These are phyloP conservation scores for Jordanella pulchra DNA, from an alignment of 2,797 vertebrate genomes.

Conservation along the genomic window DNA sequence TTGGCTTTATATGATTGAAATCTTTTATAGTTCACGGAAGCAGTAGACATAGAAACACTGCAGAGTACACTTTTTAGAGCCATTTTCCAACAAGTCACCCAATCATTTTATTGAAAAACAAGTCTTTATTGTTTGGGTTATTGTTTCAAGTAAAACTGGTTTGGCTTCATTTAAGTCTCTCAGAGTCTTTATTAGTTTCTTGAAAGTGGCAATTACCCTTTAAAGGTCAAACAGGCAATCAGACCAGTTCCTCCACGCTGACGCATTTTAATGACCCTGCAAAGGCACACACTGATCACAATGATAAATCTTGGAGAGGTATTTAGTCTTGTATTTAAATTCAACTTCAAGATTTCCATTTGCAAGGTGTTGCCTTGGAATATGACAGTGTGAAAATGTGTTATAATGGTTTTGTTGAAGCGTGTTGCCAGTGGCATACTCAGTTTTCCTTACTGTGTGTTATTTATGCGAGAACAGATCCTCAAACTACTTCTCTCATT, in stretches of 20 bases:
- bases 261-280: constrained; percentile 71
- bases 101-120: constrained; percentile 72
- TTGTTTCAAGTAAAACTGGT: constrained; percentile 69
- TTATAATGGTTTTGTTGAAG: not conserved
- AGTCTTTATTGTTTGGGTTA: constrained; percentile 76
- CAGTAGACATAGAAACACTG: constrained; percentile 40
- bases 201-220: constrained; percentile 81
- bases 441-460: not conserved
- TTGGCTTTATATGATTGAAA: constrained; percentile 65
- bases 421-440: not conserved
- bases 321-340: constrained; percentile 46
- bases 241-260: constrained; percentile 63
- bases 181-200: constrained; percentile 72
- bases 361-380: not conserved
- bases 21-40: constrained; percentile 56
- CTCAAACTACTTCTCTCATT: too few relatives aligned
- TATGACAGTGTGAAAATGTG: not conserved
- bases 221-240: constrained; percentile 82
- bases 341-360: constrained; percentile 18
- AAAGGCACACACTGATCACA: constrained; percentile 54
- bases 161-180: constrained; percentile 65
- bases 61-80: constrained; percentile 62
- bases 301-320: constrained; percentile 37
- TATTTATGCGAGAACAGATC: too few relatives aligned
- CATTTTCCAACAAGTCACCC: constrained; percentile 55